A percentile compares a stretch with the other conserved stretches of the same genome.
These are phyloP conservation scores for Palloptera scutellata DNA, from an alignment of 2,888 invertebrate species.

Conservation along the genomic window DNA sequence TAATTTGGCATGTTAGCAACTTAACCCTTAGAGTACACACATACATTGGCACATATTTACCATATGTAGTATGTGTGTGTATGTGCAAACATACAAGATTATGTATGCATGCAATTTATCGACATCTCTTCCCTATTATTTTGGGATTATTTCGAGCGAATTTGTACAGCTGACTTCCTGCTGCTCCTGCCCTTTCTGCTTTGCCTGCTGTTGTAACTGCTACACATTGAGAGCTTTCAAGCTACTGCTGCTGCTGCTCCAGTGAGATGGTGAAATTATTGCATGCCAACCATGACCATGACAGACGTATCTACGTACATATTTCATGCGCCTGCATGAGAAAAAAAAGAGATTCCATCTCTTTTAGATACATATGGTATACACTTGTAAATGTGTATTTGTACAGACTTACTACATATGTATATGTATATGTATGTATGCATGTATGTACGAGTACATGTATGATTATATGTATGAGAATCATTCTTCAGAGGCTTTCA, in stretches of 20 bases:
- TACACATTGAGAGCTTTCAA: no score
- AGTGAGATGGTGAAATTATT: no score
- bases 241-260: no score
- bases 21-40: not conserved
- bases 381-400: not conserved
- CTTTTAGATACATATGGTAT: not conserved
- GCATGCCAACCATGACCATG: no score
- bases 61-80: not conserved
- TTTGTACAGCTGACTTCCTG: no score
- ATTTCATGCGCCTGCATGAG: no score
- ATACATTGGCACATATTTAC: not conserved
- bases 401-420: not conserved
- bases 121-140: not conserved
- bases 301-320: no score
- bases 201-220: no score
- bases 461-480: not conserved
- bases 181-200: no score
- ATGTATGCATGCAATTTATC: not conserved
- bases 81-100: not conserved
- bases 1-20: no score
- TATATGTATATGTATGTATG: not conserved
- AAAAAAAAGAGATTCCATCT: no score
- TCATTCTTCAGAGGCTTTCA: conserved; percentile 10
- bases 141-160: no score
- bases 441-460: not conserved